A percentile compares a stretch with the other conserved stretches of the same genome.
phyloP scores from a whole-genome alignment of 2,797 vertebrate genomes.

The Sebastes dallii region DNA sequence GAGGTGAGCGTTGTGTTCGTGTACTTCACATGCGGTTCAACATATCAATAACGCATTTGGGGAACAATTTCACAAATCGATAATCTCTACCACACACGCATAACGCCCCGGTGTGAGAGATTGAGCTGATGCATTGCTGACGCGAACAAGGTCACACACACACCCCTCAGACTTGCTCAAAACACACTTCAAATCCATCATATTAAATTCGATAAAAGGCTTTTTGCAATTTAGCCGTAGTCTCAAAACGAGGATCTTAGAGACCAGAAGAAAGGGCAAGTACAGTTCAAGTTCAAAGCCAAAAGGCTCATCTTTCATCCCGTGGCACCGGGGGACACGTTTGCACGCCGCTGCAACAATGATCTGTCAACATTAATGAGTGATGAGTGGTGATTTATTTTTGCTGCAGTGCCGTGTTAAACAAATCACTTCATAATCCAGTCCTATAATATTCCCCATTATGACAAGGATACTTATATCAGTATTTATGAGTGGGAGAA shows the following conservation, averaged over 20 bases:
- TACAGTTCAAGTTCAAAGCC: slow-evolving; percentile 76
- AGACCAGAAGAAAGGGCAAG: slow-evolving; percentile 47
- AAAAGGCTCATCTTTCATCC: slow-evolving; percentile 65
- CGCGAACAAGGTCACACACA: slow-evolving; percentile 58
- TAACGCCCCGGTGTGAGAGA: slow-evolving; percentile 4
- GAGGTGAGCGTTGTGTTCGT: background rate
- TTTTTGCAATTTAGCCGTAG: slow-evolving; percentile 42
- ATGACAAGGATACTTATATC: slow-evolving; percentile 34
- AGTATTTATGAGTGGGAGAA: slow-evolving; percentile 39
- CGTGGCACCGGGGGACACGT: slow-evolving; percentile 47
- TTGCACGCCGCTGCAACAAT: slow-evolving; percentile 49
- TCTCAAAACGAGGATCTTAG: slow-evolving; percentile 56
- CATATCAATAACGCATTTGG: slow-evolving; percentile 45
- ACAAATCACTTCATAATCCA: slow-evolving; percentile 63
- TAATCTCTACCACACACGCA: slow-evolving; percentile 52
- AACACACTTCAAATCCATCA: slow-evolving; percentile 62
- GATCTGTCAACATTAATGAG: slow-evolving; percentile 65
- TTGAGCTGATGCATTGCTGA: slow-evolving; percentile 19
- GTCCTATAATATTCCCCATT: slow-evolving; percentile 43
- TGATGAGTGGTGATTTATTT: slow-evolving; percentile 64
- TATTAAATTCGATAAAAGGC: slow-evolving; percentile 53
- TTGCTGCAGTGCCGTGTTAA: slow-evolving; percentile 46
- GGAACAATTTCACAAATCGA: slow-evolving; percentile 52
- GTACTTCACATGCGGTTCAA: slow-evolving; percentile 8
- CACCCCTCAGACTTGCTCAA: slow-evolving; percentile 24